Evolutionary conservation across 2,888 invertebrate species (phyloP), one percentile per base, ranked within the genome.

Genomic region (Pterobdella sp.): DNA sequence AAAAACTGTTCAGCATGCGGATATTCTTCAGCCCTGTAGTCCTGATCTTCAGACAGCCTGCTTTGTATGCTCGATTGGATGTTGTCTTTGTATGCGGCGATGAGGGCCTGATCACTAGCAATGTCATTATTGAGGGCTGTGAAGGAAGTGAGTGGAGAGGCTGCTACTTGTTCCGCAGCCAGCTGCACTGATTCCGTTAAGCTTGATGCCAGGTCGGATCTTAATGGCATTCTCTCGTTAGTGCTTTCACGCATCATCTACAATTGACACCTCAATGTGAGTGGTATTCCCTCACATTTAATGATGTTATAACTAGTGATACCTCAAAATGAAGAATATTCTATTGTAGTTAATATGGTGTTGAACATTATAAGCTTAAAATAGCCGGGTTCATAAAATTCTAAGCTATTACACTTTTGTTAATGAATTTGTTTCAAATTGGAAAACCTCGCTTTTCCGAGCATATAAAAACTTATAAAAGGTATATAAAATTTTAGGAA

Each of bases 161-260:
- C 84, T 29, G 87, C 87, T 2, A 86, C 85, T 26, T 85, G 82
- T 0, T 84, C 84, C 31, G 87, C 85, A 0, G 88, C 88, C 37
- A 81, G 80, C 18, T 80, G 79, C 71, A 86, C 78, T 42, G 84
- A 81, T 31, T 84, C 82, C 75, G 83, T 56, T 3, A 56, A 26
- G n/a, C n/a, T 56, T 22, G 60, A 26, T 3, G 60, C 60, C 7
- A 56, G 60, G 60, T 56, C 60, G 3, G 60, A 18, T 22, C 60
- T 26, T 22, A 56, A 3, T n/a, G 60, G n/a, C 14, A 56, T 4
- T 22, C 26, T 26, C 3, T 26, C 60, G 60, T 56, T 56, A 26
- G 7, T 22, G 3, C 14, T 22, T 26, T 56, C 80, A 64, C 79
- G 78, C 34, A 79, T 77, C 81, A 82, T 81, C 75, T 82, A 77